These are phyloP conservation scores for Philhelius pedissequus DNA, from an alignment of 2,888 invertebrate genomes.

Conservation along the genomic window DNA sequence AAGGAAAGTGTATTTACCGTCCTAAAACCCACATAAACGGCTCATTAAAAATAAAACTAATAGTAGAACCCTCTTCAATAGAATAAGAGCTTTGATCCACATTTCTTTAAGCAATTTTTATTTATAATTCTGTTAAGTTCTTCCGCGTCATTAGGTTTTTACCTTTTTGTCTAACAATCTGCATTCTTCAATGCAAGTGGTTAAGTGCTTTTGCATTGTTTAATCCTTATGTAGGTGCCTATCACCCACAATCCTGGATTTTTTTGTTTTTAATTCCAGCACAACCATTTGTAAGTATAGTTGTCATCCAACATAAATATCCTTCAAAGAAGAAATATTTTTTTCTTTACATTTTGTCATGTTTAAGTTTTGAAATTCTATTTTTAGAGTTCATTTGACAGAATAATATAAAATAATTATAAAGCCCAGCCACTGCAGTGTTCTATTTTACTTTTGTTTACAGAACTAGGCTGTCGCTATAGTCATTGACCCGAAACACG, in stretches of 20 bases:
- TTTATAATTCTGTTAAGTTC: neutral
- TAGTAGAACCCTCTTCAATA: neutral
- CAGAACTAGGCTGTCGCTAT: slow-evolving; percentile 54
- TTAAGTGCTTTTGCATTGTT: neutral
- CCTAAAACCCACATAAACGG: neutral
- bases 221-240: neutral
- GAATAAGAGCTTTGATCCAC: neutral
- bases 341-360: neutral
- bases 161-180: neutral
- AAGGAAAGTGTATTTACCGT: too few relatives aligned
- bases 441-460: slow-evolving; percentile 10
- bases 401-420: slow-evolving; percentile 15
- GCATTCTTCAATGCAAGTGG: neutral
- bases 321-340: neutral
- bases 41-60: neutral
- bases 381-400: slow-evolving; percentile 43
- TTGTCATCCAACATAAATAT: neutral
- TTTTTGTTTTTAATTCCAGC: neutral
- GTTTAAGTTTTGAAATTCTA: slow-evolving; percentile 1
- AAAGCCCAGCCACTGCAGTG: slow-evolving; percentile 33
- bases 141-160: neutral
- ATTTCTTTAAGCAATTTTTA: neutral
- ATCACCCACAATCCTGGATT: neutral
- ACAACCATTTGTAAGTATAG: neutral
- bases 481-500: slow-evolving; percentile 67